A percentile compares a stretch with the other conserved stretches of the same genome.
These are phyloP conservation scores for Hucho hucho DNA, from an alignment of 2,113 vertebrate genomes.

Conservation along the genomic window DNA sequence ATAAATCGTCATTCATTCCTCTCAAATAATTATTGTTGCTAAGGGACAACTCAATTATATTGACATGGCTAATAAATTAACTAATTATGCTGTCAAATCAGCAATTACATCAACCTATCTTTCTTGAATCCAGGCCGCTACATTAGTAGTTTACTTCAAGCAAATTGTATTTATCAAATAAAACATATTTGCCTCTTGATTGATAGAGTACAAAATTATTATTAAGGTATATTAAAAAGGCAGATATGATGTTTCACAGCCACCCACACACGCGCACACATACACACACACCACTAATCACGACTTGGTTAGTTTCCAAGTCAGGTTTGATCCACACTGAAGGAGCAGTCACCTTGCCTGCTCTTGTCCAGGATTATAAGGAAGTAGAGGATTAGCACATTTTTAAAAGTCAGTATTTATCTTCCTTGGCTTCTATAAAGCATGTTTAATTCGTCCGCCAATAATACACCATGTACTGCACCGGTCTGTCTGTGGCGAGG, in stretches of 20 bases:
- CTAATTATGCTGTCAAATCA: too few relatives aligned
- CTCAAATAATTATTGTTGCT: neutral
- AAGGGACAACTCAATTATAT: neutral
- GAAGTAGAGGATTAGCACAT: conserved; percentile 67
- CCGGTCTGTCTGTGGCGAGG: conserved; percentile 17
- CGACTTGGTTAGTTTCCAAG: conserved; percentile 2
- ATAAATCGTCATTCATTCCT: neutral
- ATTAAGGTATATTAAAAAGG: too few relatives aligned
- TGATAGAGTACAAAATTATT: too few relatives aligned
- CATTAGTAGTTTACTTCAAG: too few relatives aligned
- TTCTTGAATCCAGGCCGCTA: too few relatives aligned
- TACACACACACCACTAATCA: conserved; percentile 6
- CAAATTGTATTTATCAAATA: conserved; percentile 4
- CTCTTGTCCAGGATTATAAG: conserved; percentile 70
- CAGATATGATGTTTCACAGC: conserved; percentile 3
- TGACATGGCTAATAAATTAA: neutral
- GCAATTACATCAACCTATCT: too few relatives aligned
- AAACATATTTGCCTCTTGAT: neutral
- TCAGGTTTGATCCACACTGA: conserved; percentile 50
- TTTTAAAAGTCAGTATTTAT: conserved; percentile 69
- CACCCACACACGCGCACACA: conserved; percentile 7
- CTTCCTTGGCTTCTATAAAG: conserved; percentile 55
- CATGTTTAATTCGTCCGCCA: conserved; percentile 61
- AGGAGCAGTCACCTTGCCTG: conserved; percentile 66
- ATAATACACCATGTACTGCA: conserved; percentile 36